Percentiles rank a stretch among this genome's conserved stretches.
phyloP scores from a whole-genome alignment of 2,113 vertebrate species.

The Cryptomyrus ogoouensis region DNA sequence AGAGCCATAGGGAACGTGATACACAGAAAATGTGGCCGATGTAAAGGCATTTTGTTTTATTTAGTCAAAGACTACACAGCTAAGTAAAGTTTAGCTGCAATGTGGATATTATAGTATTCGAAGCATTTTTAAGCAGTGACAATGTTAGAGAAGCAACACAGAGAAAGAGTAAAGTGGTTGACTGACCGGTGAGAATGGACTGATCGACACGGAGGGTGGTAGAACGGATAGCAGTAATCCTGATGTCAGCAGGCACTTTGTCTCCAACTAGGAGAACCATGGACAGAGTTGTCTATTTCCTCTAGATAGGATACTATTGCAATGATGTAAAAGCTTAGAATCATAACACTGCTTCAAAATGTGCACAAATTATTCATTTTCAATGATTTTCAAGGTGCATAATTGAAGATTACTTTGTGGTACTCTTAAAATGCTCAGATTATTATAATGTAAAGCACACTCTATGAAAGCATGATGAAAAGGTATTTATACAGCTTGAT shows the following conservation, averaged over 20 bases:
- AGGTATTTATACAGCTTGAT: background rate
- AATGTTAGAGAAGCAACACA: background rate
- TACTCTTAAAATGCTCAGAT: background rate
- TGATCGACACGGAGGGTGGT: conserved; percentile 89
- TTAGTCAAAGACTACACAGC: background rate
- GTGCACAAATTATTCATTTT: background rate
- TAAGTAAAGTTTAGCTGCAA: background rate
- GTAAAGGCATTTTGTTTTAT: background rate
- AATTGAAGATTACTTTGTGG: background rate
- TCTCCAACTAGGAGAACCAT: conserved; percentile 71
- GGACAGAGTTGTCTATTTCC: background rate
- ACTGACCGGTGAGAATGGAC: conserved; percentile 82
- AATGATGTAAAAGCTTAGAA: background rate
- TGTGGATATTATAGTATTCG: background rate
- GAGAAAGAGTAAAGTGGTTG: background rate
- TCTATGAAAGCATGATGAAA: background rate
- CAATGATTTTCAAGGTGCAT: background rate
- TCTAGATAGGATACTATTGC: background rate
- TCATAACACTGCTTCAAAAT: background rate
- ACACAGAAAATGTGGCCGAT: background rate
- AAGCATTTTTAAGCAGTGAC: background rate
- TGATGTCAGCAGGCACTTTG: conserved; percentile 90
- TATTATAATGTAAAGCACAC: background rate
- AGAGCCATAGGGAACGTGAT: background rate
- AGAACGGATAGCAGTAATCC: conserved; percentile 79